These are phyloP conservation scores for Drosophila watanabei DNA, from an alignment of 1,140 invertebrate species.

Conservation along the genomic window DNA sequence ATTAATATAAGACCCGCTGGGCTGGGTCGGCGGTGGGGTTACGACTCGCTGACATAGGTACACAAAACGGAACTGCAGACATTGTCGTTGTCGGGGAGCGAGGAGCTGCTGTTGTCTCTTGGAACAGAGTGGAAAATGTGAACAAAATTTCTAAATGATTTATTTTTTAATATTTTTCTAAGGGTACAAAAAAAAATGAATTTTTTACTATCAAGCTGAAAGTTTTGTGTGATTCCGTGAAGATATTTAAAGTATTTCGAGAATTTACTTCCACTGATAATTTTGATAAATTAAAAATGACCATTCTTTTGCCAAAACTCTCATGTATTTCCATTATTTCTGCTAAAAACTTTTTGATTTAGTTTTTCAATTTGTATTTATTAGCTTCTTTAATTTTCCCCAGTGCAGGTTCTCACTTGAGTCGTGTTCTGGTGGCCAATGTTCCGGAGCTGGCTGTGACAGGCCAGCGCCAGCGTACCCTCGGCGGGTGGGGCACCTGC, in stretches of 20 bases:
- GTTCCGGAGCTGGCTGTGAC: constrained; percentile 40
- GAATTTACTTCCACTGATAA: too few relatives aligned
- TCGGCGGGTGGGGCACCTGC: constrained; percentile 59
- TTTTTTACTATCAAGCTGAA: neutral
- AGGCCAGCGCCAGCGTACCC: constrained; percentile 29
- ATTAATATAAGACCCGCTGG: constrained; percentile 76
- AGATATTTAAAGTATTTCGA: neutral
- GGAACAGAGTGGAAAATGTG: neutral
- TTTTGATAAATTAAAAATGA: too few relatives aligned
- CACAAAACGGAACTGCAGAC: constrained; percentile 82
- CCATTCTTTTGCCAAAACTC: neutral
- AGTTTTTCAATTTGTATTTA: neutral
- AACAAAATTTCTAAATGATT: neutral
- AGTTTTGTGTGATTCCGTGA: too few relatives aligned
- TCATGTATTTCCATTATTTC: too few relatives aligned
- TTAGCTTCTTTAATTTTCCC: neutral
- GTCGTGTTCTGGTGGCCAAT: constrained; percentile 63
- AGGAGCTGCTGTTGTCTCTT: constrained; percentile 29
- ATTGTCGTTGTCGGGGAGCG: constrained; percentile 32
- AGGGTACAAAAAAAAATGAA: neutral
- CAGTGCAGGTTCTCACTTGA: constrained; percentile 7
- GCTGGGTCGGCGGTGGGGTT: constrained; percentile 20
- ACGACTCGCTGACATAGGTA: constrained; percentile 62
- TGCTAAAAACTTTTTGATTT: neutral
- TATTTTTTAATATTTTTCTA: neutral